These are phyloP conservation scores for Hymenopus coronatus DNA, from an alignment of 2,888 invertebrate genomes.

Conservation along the genomic window DNA sequence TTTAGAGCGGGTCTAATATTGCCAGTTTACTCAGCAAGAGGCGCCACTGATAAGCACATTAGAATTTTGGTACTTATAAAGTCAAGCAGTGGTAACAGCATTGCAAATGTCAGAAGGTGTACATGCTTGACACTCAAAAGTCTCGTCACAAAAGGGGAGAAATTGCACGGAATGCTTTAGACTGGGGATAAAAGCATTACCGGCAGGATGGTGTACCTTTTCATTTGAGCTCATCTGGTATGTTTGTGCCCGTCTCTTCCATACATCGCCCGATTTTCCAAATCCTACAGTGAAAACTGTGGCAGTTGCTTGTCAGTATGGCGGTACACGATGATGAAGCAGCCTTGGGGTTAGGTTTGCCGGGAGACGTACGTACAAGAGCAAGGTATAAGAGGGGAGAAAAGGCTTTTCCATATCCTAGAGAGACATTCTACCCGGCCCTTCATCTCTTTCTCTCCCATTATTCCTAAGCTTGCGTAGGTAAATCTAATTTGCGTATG, in stretches of 20 bases:
- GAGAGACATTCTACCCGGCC: conserved; percentile 21
- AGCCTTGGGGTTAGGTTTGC: conserved; percentile 9
- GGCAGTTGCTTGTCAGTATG: neutral
- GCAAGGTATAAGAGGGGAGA: conserved; percentile 13
- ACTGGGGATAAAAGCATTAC: neutral
- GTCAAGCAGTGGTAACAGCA: neutral
- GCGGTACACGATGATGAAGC: conserved; percentile 3
- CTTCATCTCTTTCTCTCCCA: conserved; percentile 35
- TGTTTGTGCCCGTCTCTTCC: neutral
- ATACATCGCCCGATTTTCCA: neutral
- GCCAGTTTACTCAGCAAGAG: neutral
- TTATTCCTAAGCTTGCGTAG: conserved; percentile 43
- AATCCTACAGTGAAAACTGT: neutral
- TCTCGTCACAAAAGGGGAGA: neutral
- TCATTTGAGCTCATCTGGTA: neutral
- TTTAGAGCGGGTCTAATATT: no score
- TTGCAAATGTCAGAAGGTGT: neutral
- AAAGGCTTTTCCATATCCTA: conserved; percentile 20
- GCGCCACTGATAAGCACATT: neutral
- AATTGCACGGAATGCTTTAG: neutral
- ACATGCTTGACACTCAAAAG: neutral
- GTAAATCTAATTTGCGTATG: conserved; percentile 44
- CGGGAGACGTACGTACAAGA: neutral
- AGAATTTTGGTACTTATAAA: neutral
- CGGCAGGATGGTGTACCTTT: neutral